phyloP scores from a whole-genome alignment of 2,888 invertebrate species.

The Tetrapedia diversipes region DNA sequence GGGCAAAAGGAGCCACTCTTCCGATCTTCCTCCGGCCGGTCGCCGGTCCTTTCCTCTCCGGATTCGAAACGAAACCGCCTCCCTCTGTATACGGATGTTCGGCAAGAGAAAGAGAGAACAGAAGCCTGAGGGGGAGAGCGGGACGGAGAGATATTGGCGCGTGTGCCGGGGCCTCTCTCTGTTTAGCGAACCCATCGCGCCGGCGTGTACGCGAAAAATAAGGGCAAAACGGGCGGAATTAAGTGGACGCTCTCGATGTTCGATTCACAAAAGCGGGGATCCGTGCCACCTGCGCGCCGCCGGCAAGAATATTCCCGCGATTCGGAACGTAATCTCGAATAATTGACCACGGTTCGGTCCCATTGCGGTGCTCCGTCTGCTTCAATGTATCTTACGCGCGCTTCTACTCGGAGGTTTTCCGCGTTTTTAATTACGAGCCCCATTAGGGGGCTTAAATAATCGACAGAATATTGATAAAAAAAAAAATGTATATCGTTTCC shows the following conservation, averaged over 20 bases:
- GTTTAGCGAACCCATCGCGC: slow-evolving; percentile 56
- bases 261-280: slow-evolving; percentile 41
- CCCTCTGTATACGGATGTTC: slow-evolving; percentile 61
- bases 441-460: too few species aligned
- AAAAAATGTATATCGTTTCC: too few species aligned
- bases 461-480: too few species aligned
- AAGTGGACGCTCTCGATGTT: slow-evolving; percentile 39
- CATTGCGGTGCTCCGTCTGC: not conserved
- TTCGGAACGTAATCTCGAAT: not conserved
- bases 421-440: slow-evolving; percentile 36
- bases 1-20: slow-evolving; percentile 50
- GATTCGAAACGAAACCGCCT: slow-evolving; percentile 52
- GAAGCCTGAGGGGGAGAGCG: slow-evolving; percentile 2
- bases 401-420: slow-evolving; percentile 18
- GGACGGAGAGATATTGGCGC: slow-evolving; percentile 53
- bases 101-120: slow-evolving; percentile 51
- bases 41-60: slow-evolving; percentile 35
- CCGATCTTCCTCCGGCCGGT: slow-evolving; percentile 41
- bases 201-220: slow-evolving; percentile 41
- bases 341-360: slow-evolving; percentile 5
- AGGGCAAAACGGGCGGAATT: slow-evolving; percentile 49
- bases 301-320: not conserved
- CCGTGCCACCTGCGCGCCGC: slow-evolving; percentile 33
- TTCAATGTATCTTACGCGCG: not conserved
- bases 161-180: slow-evolving; percentile 67